These are phyloP conservation scores for Sigmodon hispidus DNA, from an alignment of 2,113 vertebrate species.

Conservation along the genomic window DNA sequence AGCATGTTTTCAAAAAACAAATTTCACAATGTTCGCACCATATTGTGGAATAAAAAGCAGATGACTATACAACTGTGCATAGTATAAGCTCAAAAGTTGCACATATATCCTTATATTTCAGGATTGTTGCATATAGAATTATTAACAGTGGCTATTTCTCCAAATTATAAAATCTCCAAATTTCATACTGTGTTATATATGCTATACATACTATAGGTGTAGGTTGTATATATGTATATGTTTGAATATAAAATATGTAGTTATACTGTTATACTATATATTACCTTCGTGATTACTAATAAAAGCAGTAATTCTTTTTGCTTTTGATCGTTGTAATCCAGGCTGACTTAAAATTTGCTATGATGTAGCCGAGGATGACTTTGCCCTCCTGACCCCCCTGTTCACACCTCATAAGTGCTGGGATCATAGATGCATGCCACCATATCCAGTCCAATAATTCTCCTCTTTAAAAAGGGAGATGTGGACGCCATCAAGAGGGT, in stretches of 20 bases:
- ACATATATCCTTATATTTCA: slow-evolving; percentile 8
- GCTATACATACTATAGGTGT: not conserved
- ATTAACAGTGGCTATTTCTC: not conserved
- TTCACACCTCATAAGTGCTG: not conserved
- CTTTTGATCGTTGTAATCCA: not conserved
- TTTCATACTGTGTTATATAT: not conserved
- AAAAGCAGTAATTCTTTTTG: slow-evolving; percentile 1
- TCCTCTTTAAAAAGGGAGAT: not conserved
- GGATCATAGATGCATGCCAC: not conserved
- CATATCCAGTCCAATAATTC: not conserved
- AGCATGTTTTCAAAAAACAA: slow-evolving; percentile 45
- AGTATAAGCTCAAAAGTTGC: slow-evolving; percentile 27
- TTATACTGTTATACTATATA: not conserved
- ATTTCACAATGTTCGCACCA: not conserved
- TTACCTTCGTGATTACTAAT: not conserved
- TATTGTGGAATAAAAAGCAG: slow-evolving; percentile 19
- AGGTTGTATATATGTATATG: not conserved
- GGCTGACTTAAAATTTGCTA: not conserved
- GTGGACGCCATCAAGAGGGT: not conserved
- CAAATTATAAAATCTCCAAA: slow-evolving; percentile 27
- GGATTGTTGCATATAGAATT: not conserved
- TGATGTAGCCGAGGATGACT: not conserved
- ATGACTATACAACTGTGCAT: not conserved
- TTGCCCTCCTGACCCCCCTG: not conserved
- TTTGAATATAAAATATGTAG: not conserved